Evolutionary conservation across 37 sponge, comb jelly and placozoan species (phyloP).

Genomic region (Theonella swinhoei): DNA sequence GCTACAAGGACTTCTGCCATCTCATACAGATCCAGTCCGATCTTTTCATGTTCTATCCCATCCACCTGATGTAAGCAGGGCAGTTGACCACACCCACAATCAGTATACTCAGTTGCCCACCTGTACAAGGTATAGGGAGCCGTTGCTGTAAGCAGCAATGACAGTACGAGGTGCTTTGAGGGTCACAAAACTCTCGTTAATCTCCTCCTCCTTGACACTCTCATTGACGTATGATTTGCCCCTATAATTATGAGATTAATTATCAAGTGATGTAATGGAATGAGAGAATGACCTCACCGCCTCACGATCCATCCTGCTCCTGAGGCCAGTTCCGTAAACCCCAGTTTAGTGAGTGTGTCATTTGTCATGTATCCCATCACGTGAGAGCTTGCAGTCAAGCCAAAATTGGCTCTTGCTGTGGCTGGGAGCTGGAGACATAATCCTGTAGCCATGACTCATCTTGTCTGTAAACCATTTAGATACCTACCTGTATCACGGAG

Average conservation of each 20-base stretch:
- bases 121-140: conserved; percentile 56
- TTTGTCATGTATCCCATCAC: conserved; percentile 69
- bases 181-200: conserved; percentile 58
- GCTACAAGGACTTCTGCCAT: conserved; percentile 57
- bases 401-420: conserved; percentile 58
- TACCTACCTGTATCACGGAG: conserved; percentile 37
- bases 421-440: conserved; percentile 23
- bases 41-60: conserved; percentile 59
- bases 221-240: conserved; percentile 50
- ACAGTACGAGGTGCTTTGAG: conserved; percentile 74
- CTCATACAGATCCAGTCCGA: conserved; percentile 66
- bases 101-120: conserved; percentile 4
- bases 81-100: background rate
- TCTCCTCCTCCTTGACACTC: conserved; percentile 38
- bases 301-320: conserved; percentile 82
- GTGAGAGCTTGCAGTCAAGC: conserved; percentile 13
- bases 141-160: conserved; percentile 43
- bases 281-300: conserved; percentile 25
- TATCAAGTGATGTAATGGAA: background rate
- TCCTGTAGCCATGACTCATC: background rate
- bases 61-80: conserved; percentile 52
- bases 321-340: conserved; percentile 33
- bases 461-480: background rate
- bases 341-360: conserved; percentile 18
- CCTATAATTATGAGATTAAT: conserved; percentile 24